Evolutionary conservation across 2,797 vertebrate genomes (phyloP).

Genomic region (Hydrolagus colliei): DNA sequence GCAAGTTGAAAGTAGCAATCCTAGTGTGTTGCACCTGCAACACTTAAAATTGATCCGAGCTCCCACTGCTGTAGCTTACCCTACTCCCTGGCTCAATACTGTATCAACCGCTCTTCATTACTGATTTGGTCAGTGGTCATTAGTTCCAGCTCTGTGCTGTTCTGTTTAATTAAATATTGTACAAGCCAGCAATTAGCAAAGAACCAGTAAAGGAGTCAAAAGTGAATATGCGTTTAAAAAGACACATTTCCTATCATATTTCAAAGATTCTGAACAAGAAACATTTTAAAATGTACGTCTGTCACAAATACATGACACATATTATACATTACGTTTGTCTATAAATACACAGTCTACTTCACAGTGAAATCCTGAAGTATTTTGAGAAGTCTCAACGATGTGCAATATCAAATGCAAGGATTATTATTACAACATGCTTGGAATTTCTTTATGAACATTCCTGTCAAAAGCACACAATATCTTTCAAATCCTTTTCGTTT

Average conservation of each 20-base stretch:
- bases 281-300: no score
- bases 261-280: no score
- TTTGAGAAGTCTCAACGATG: no score
- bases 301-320: no score
- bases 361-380: no score
- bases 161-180: not conserved
- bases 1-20: not conserved
- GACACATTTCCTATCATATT: not conserved
- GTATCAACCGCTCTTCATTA: no score
- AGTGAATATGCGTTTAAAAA: not conserved
- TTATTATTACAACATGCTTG: no score
- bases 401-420: no score
- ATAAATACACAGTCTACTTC: no score
- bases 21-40: not conserved
- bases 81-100: not conserved
- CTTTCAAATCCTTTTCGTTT: not conserved
- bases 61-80: no score
- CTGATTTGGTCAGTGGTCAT: not conserved
- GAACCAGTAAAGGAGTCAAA: not conserved
- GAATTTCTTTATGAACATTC: not conserved
- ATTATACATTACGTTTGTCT: no score
- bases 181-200: not conserved
- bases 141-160: not conserved
- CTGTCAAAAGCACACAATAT: not conserved
- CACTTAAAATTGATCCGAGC: no score